Conservation (phyloP, 2,113 vertebrate genomes). For the Pseudorhombus dupliciocellatus region DNA sequence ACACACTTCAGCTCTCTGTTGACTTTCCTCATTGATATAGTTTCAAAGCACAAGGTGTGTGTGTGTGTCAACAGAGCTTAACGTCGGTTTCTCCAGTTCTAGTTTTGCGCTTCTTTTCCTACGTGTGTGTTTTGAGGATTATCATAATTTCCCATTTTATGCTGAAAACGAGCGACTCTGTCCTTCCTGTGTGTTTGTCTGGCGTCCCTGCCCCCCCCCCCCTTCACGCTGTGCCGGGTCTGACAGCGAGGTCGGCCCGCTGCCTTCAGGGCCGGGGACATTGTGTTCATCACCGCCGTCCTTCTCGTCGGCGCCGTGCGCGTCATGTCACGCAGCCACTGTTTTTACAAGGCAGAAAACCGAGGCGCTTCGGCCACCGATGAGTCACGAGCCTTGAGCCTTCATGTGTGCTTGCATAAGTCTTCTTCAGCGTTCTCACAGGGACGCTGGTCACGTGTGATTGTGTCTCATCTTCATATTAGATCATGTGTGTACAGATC, state of each 20-base stretch:
- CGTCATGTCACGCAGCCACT: slow-evolving; percentile 54
- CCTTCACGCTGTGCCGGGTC: background rate
- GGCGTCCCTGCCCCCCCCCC: no score
- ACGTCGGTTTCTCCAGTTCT: no score
- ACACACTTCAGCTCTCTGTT: slow-evolving; percentile 61
- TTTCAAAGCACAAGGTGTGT: slow-evolving; percentile 28
- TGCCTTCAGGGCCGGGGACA: slow-evolving; percentile 42
- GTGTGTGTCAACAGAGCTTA: background rate
- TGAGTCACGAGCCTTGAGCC: slow-evolving; percentile 60
- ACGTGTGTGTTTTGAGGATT: background rate
- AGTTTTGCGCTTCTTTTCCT: slow-evolving; percentile 12
- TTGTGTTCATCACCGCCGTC: slow-evolving; percentile 30
- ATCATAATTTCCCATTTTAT: no score
- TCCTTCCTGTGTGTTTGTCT: no score
- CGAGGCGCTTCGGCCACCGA: slow-evolving; percentile 43
- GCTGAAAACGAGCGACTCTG: no score
- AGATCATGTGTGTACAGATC: no score
- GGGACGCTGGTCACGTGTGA: background rate
- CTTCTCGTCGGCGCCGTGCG: slow-evolving; percentile 31
- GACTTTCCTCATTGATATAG: slow-evolving; percentile 66
- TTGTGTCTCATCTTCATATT: no score
- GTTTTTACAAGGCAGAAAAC: slow-evolving; percentile 62
- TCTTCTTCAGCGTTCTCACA: background rate
- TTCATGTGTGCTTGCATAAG: slow-evolving; percentile 46
- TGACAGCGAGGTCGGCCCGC: slow-evolving; percentile 44